Evolutionary conservation across 2,888 invertebrate species (phyloP), one percentile per base, ranked within the genome.

Genomic region (Alcis repandata): DNA sequence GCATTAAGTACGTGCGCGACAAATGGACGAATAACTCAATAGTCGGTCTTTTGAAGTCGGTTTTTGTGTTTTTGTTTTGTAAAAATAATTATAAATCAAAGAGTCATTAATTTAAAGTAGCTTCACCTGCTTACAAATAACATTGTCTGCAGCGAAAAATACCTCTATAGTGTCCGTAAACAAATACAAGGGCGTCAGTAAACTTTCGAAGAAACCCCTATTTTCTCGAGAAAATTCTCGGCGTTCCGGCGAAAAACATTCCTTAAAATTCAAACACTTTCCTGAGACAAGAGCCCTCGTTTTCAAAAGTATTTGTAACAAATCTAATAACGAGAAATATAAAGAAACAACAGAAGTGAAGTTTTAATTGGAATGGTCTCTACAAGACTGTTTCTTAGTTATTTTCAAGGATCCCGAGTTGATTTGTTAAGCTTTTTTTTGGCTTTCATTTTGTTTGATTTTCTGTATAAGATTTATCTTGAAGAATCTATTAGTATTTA

Each of bases 341-440:
- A 67, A 66, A 63, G 60, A 67, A 69, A 64, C 59, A 67, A 59
- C 40, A 56, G 52, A 46, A 60, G 61, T 61, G 62, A 69, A 71
- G 59, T 71, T 71, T 68, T 71, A 71, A 71, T 71, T 69, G 71
- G 69, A 65, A 48, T 6, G 52, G 36, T 38, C 6, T 19, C 41
- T 22, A 41, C 43, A 48, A 19, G 36, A 43, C 51, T 46, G 38
- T 27, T 20, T 54, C 38, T 60, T 60, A 32, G 43, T 54, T 53
- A 11, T 48, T 48, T 46, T 38, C 45, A 40, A 59, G 56, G 59
- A 49, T n/a, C 13, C 48, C 9, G 9, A 32, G 49, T 49, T 53
- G n/a, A 40, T 53, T 15, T 54, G 32, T 27, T 43, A 8, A 46
- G 13, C n/a, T 4, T n/a, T 46, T 46, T 4, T 8, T 3, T 1